Base-by-base conservation (phyloP, 1,140 invertebrate species). In the Heliconius congener region DNA sequence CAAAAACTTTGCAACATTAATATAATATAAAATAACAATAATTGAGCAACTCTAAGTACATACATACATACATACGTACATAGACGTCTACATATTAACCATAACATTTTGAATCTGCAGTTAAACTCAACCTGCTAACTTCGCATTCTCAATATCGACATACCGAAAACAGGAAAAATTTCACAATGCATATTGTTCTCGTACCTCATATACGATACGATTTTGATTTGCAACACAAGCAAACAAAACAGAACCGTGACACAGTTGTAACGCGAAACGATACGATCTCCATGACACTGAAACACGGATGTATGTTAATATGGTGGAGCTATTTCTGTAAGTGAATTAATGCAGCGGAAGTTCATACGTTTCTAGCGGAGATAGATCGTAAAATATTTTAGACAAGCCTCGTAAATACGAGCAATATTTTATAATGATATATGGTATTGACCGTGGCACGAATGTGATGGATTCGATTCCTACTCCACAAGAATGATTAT, bases 251-350 rank as follows among this genome's bases (percentile, higher is more conserved):
- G 72, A 74, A 42, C 78, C 81, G 71, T 82, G 81, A 75, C 81
- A 82, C 52, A 82, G 46, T 80, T 82, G 75, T 72, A 73, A 30
- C 74, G 52, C 75, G 39, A 80, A 74, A 75, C 50, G 81, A 82
- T 82, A 80, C 16, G 73, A 82, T 80, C 78, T 73, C 57, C 55
- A 57, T 77, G 77, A 79, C 74, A 76, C 73, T 76, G 74, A 79
- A 79, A 30, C 78, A 55, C 81, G 78, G 81, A 82, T 50, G 70
- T 78, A 73, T 50, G 46, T 76, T 82, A 80, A 80, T 77, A 80
- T 80, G 73, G 66, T 83, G 73, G 72, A 76, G 60, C 66, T 72
- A 50, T 72, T 76, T 76, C 55, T 66, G 60, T 66, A 66, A 66
- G 60, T 66, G 27, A 66, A 66, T 66, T 66, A 66, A 66, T 66